phyloP scores from a whole-genome alignment of 1,140 invertebrate species.

The Penaeus chinensis region DNA sequence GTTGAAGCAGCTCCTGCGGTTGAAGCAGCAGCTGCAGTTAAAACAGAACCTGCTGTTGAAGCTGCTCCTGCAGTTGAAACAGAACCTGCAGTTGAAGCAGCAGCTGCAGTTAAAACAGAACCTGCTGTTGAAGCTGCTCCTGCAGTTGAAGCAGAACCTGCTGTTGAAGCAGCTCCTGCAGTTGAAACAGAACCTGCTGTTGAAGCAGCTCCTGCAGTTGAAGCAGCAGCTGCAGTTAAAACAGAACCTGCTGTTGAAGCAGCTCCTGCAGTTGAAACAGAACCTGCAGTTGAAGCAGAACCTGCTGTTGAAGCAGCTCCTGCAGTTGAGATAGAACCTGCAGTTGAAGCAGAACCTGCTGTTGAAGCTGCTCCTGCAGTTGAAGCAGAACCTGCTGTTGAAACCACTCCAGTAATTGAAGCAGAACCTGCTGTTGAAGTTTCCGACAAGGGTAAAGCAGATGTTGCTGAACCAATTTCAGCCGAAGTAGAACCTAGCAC shows the following conservation, averaged over 20 bases:
- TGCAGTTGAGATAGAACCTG: not conserved
- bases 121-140: conserved; percentile 21
- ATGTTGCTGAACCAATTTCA: not conserved
- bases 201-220: conserved; percentile 27
- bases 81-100: conserved; percentile 1
- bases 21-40: too few relatives aligned
- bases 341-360: not conserved
- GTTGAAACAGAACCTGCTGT: not conserved
- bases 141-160: not conserved
- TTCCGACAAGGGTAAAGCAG: too few relatives aligned
- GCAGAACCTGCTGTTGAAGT: not conserved
- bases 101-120: conserved; percentile 14
- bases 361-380: not conserved
- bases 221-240: not conserved
- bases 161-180: not conserved
- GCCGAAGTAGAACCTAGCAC: not conserved
- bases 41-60: too few relatives aligned
- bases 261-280: conserved; percentile 1
- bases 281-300: not conserved
- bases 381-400: not conserved
- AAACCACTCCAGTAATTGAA: not conserved
- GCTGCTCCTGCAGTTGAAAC: not conserved
- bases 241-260: not conserved
- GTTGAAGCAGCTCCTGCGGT: too few relatives aligned
- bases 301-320: not conserved